Evolutionary conservation across 2,113 vertebrate genomes (phyloP).

Genomic region (Rostratula benghalensis): DNA sequence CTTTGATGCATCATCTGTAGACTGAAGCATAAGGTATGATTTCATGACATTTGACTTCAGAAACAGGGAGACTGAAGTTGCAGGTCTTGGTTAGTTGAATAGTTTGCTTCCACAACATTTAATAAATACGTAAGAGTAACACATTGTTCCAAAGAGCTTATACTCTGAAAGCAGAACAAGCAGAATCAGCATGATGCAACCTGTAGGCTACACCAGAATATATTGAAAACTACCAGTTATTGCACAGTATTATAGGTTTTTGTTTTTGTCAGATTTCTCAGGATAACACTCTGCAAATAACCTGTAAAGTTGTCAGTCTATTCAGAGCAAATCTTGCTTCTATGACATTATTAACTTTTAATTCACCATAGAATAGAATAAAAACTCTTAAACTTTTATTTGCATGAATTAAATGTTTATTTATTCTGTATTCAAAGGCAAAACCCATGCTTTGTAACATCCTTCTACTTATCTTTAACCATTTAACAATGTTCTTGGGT

Average conservation of each 20-base stretch:
- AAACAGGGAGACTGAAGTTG: not conserved
- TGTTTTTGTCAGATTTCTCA: not conserved
- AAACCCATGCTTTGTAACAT: not conserved
- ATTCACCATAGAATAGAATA: not conserved
- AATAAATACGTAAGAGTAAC: not conserved
- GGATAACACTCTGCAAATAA: not conserved
- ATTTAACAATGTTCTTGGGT: not conserved
- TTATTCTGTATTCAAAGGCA: not conserved
- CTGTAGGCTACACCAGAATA: not conserved
- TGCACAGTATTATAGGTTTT: not conserved
- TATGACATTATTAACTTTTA: not conserved
- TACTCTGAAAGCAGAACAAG: not conserved
- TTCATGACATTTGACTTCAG: slow-evolving; percentile 2
- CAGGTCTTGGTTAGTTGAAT: not conserved
- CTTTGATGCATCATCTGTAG: not conserved
- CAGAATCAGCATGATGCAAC: not conserved
- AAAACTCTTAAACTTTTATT: not conserved
- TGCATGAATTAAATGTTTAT: not conserved
- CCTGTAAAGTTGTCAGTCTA: not conserved
- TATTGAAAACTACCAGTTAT: not conserved
- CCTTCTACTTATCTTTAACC: not conserved
- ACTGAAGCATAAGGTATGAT: not conserved
- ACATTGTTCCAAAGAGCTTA: not conserved
- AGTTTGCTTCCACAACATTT: not conserved
- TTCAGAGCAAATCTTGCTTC: not conserved